Evolutionary conservation across 2,113 vertebrate genomes (phyloP).

Genomic region (Gobius niger): DNA sequence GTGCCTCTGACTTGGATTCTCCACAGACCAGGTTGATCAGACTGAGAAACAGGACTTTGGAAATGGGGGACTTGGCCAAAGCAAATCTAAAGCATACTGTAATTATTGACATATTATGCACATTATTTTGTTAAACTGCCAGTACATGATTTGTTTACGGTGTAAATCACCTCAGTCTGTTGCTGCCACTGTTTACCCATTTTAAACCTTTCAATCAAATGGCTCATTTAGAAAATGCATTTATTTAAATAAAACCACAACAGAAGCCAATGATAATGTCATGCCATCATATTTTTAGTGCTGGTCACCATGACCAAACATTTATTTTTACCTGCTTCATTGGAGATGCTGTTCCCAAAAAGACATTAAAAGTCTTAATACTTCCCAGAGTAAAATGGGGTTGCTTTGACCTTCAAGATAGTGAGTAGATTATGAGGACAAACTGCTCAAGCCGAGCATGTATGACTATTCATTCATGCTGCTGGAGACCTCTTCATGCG

Average conservation of each 20-base stretch:
- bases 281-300: not conserved
- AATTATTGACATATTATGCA: too few species aligned
- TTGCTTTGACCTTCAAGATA: slow-evolving; percentile 28
- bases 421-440: slow-evolving; percentile 9
- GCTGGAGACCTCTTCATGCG: not conserved
- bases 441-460: not conserved
- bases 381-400: not conserved
- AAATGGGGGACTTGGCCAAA: too few species aligned
- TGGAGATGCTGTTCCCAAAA: not conserved
- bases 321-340: not conserved
- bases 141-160: too few species aligned
- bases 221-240: too few species aligned
- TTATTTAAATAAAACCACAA: not conserved
- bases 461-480: slow-evolving; percentile 4
- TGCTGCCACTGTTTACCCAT: too few species aligned
- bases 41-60: too few species aligned
- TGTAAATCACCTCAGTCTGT: too few species aligned
- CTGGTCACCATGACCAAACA: slow-evolving; percentile 28
- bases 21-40: too few species aligned
- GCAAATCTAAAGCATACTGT: too few species aligned
- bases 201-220: too few species aligned
- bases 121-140: too few species aligned
- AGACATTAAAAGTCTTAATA: slow-evolving; percentile 12
- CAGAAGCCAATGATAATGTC: not conserved
- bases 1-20: too few species aligned